Conservation (phyloP, 2,797 vertebrate species). For the Nyctalus aviator region DNA sequence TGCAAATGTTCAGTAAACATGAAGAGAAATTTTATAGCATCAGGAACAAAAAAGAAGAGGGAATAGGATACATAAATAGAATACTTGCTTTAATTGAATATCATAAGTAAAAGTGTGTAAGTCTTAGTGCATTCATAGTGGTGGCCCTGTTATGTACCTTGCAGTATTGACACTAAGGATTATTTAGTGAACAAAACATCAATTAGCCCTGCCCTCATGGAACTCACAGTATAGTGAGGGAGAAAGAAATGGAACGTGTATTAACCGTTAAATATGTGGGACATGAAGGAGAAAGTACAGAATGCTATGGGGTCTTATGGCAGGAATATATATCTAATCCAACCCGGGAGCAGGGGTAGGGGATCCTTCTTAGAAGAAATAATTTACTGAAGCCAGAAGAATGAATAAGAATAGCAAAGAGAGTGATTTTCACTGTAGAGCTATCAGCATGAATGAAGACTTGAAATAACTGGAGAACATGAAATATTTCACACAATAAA, state of each 20-base stretch:
- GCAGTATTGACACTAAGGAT: not conserved
- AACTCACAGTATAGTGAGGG: not conserved
- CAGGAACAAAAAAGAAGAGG: not conserved
- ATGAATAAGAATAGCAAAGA: conserved; percentile 4
- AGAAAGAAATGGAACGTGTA: not conserved
- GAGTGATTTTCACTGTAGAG: not conserved
- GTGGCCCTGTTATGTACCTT: not conserved
- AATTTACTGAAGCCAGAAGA: not conserved
- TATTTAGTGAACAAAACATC: not conserved
- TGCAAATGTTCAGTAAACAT: not conserved
- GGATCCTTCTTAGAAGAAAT: not conserved
- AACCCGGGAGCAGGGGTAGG: not conserved
- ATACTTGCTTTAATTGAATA: conserved; percentile 33
- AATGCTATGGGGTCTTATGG: not conserved
- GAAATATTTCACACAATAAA: not conserved
- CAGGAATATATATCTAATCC: not conserved
- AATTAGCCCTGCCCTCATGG: not conserved
- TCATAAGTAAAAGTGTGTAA: not conserved
- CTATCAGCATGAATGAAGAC: not conserved
- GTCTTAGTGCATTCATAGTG: not conserved
- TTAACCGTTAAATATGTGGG: not conserved
- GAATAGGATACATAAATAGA: not conserved
- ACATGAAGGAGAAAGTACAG: not conserved
- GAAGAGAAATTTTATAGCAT: not conserved
- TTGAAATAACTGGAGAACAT: not conserved